phyloP scores from a whole-genome alignment of 2,797 vertebrate species.

The Sparidentex hasta region DNA sequence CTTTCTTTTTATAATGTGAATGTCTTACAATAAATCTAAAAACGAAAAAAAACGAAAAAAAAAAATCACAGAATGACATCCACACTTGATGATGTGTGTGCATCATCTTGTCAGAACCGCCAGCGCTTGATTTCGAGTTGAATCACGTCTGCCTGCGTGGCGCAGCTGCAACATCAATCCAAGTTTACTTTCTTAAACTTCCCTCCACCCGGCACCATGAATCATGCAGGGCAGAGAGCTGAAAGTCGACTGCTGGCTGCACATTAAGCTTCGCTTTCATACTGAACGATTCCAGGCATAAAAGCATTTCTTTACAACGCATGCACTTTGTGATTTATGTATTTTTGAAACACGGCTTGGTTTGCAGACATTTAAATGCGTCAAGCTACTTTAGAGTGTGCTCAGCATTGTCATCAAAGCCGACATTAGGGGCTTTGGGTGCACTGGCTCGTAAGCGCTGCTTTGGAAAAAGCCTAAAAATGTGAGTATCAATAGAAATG shows the following conservation, averaged over 20 bases:
- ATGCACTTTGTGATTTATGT: background rate
- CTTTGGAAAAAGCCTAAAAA: constrained; percentile 11
- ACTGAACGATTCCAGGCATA: background rate
- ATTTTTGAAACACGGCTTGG: background rate
- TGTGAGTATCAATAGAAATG: background rate
- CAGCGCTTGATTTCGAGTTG: background rate
- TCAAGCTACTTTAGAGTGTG: background rate
- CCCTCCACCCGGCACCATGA: background rate
- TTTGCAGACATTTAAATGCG: background rate
- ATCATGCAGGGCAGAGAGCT: background rate
- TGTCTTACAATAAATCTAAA: background rate
- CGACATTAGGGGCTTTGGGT: background rate
- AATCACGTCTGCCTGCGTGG: background rate
- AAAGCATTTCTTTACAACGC: background rate
- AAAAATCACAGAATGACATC: background rate
- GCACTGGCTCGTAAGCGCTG: background rate
- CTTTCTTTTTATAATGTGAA: background rate
- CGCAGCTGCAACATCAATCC: background rate
- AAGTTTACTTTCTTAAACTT: constrained; percentile 3
- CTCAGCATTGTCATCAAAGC: background rate
- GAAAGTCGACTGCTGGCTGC: background rate
- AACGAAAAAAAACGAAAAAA: background rate
- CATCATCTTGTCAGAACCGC: background rate
- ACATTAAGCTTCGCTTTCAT: background rate
- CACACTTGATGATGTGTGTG: background rate